Conservation (phyloP, 2,113 vertebrate species). For the Rhadina sibilatrix region DNA sequence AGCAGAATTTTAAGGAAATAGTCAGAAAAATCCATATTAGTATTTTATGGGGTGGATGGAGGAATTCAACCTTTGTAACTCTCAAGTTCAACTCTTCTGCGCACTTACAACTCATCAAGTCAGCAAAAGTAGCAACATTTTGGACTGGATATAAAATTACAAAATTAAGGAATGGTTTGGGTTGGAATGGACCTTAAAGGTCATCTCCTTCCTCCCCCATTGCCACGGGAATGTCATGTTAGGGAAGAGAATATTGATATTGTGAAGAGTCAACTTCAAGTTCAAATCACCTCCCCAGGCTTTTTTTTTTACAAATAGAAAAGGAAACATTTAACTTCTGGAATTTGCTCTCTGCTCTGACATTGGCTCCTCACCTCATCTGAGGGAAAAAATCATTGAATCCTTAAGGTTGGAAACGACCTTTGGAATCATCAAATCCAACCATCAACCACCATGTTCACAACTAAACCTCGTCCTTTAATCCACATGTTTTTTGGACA, state of each 20-base stretch:
- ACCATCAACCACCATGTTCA: background rate
- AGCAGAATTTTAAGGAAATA: background rate
- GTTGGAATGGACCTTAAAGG: background rate
- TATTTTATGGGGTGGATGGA: background rate
- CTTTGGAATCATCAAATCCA: background rate
- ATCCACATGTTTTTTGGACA: fast-evolving
- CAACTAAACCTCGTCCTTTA: background rate
- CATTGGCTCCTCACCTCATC: background rate
- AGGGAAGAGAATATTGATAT: background rate
- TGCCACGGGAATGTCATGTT: background rate
- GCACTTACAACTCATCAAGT: background rate
- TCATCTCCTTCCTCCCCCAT: fast-evolving
- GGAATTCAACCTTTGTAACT: background rate
- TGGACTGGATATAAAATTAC: background rate
- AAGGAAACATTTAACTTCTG: background rate
- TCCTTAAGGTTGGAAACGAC: background rate
- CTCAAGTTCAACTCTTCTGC: background rate
- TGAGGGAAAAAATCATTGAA: background rate
- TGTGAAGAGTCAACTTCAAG: background rate
- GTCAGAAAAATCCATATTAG: background rate
- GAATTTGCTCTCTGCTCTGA: background rate
- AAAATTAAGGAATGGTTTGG: background rate
- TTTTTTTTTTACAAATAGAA: background rate
- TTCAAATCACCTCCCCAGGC: background rate
- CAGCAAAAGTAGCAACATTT: background rate